These are phyloP conservation scores for Dysdera silvatica DNA, from an alignment of 1,140 invertebrate genomes.

Conservation along the genomic window DNA sequence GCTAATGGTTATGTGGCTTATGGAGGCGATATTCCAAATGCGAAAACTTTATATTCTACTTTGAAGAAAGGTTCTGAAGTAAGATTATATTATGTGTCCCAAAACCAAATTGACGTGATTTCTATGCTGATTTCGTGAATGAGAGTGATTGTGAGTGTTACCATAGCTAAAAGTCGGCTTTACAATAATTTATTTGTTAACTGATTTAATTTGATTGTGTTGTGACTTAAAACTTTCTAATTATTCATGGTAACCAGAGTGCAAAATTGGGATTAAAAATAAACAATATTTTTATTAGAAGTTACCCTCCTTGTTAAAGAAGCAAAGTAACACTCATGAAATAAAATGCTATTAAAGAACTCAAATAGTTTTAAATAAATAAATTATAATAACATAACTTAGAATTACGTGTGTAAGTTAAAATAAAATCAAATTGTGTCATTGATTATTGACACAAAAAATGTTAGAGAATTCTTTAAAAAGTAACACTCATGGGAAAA, in stretches of 20 bases:
- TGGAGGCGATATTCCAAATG: constrained; percentile 3
- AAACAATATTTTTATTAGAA: neutral
- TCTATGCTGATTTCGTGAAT: neutral
- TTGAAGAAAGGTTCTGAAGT: constrained; percentile 3
- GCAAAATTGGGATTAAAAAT: neutral
- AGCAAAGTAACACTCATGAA: constrained; percentile 2
- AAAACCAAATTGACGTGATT: neutral
- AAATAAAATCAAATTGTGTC: too few relatives aligned
- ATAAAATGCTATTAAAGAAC: neutral
- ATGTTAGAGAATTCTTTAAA: too few relatives aligned
- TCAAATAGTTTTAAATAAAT: neutral
- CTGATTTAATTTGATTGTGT: neutral
- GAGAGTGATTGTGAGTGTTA: constrained; percentile 2
- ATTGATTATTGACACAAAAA: too few relatives aligned
- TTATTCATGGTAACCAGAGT: neutral
- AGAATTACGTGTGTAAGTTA: too few relatives aligned
- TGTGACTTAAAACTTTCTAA: neutral
- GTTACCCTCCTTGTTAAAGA: neutral
- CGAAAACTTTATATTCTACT: neutral
- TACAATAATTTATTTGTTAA: neutral
- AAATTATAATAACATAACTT: neutral
- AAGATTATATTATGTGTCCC: neutral
- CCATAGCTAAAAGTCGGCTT: neutral
- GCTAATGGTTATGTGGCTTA: constrained; percentile 2
- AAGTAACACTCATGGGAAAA: too few relatives aligned